Base-by-base conservation (phyloP, 2,797 vertebrate species). In the Tragopan temminckii region DNA sequence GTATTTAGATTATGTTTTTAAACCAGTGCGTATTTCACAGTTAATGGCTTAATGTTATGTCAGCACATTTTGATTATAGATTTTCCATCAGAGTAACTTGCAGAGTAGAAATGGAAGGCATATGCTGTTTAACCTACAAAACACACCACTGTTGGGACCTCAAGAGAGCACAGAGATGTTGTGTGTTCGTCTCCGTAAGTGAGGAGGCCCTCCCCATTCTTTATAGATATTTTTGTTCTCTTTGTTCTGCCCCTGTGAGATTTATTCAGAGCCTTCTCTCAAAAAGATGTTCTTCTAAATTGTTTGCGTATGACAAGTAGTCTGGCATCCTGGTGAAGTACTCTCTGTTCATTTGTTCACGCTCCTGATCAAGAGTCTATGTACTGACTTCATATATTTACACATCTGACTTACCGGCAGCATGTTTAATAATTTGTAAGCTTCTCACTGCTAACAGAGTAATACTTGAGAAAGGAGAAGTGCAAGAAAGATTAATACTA, bases 61-160 rank as follows among this genome's bases (percentile, higher is more conserved):
- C 23, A 74, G 40, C 75, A 59, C 0, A 0, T 57, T 93, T 82
- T 53, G 4, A 1, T 64, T 64, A 38, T 21, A 31, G 13, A 38
- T 80, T 92, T 93, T 77, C 24, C 40, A 89, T 13, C 38, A 13
- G 83, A 90, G 19, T 61, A 36, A 74, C 52, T 82, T 80, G 4
- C 48, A 17, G 33, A 46, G 35, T 70, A 20, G 61, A 85, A 90
- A 13, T 3, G 25, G 45, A 82, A 71, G 20, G 24, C 6, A 15
- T 0, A 0, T 68, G 0, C 4, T 64, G 80, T 82, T 85, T 42
- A 58, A 81, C 24, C 33, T 48, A 23, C 21, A 27, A 10, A 88
- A 33, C 42, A 43, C 18, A 4, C 13, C 15, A 13, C 2, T 31
- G 9, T 0, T 70, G 61, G 43, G 16, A 50, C 20, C 11, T 61